Percentiles rank a stretch among this genome's conserved stretches.
Conservation (phyloP, 2,797 vertebrate species). For the Brachyrhaphis roseni region DNA sequence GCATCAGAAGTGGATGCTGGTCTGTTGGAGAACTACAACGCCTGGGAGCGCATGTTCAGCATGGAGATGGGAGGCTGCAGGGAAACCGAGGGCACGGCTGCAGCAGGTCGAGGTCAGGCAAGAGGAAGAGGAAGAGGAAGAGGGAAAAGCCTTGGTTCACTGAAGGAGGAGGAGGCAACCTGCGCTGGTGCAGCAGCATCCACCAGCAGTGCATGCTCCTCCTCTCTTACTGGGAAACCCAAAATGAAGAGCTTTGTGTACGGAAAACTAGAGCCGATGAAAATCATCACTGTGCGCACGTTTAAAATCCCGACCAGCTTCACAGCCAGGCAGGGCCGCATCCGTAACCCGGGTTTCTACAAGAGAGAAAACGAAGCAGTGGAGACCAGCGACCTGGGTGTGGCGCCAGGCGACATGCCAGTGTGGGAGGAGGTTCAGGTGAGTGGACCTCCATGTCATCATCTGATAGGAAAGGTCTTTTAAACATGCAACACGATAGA, state of each 20-base stretch:
- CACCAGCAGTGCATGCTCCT: slow-evolving; percentile 21
- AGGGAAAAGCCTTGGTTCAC: slow-evolving; percentile 15
- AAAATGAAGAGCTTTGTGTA: slow-evolving; percentile 84
- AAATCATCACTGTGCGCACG: slow-evolving; percentile 89
- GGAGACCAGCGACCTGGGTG: slow-evolving; percentile 90
- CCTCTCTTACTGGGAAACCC: slow-evolving; percentile 69
- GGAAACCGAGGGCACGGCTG: slow-evolving; percentile 24
- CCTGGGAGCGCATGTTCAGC: slow-evolving; percentile 93
- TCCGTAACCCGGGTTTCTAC: slow-evolving; percentile 85
- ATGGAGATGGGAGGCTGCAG: slow-evolving; percentile 87
- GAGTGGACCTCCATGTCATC: not conserved
- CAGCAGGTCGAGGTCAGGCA: not conserved
- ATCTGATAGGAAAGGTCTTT: not conserved
- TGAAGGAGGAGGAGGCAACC: slow-evolving; percentile 29
- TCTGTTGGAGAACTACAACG: slow-evolving; percentile 77
- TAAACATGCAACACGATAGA: not conserved
- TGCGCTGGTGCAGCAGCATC: slow-evolving; percentile 29
- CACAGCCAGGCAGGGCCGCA: slow-evolving; percentile 81
- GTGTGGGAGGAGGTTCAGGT: slow-evolving; percentile 87
- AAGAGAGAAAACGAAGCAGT: slow-evolving; percentile 80
- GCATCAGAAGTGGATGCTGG: slow-evolving; percentile 68
- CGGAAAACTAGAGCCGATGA: slow-evolving; percentile 86
- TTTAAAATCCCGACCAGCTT: slow-evolving; percentile 93
- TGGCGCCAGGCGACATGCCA: slow-evolving; percentile 81
- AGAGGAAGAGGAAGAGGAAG: slow-evolving; percentile 1